Conservation (phyloP, 2,888 invertebrate genomes). For the Nymphalis polychloros region DNA sequence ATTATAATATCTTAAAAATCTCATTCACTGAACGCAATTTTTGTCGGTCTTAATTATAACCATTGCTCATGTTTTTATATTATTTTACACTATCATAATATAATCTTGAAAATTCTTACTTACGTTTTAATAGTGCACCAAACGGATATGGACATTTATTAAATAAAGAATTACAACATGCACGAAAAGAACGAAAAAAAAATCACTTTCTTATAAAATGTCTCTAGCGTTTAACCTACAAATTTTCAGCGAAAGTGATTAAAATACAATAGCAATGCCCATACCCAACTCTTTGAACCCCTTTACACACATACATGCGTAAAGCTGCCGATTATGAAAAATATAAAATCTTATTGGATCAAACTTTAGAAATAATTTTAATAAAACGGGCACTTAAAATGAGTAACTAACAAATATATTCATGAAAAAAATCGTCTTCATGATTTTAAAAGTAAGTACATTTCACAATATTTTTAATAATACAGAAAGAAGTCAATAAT, state of each 20-base stretch:
- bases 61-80: conserved; percentile 50
- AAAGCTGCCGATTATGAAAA: conserved; percentile 16
- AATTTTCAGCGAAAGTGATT: conserved; percentile 21
- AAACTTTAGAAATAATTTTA: conserved; percentile 15
- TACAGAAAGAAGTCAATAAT: conserved; percentile 40
- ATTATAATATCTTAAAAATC: conserved; percentile 55
- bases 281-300: conserved; percentile 37
- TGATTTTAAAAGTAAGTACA: conserved; percentile 33
- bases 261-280: conserved; percentile 40
- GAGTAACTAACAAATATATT: conserved; percentile 13
- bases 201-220: conserved; percentile 20
- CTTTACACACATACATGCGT: conserved; percentile 18
- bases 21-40: conserved; percentile 63
- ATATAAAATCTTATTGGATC: conserved; percentile 10
- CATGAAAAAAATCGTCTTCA: conserved; percentile 12
- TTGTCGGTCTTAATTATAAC: conserved; percentile 61
- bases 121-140: conserved; percentile 43
- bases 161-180: conserved; percentile 29
- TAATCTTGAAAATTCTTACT: conserved; percentile 43
- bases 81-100: conserved; percentile 41
- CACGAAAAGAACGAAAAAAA: conserved; percentile 25
- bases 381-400: conserved; percentile 20
- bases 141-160: conserved; percentile 46
- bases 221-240: conserved; percentile 35
- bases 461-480: conserved; percentile 36